phyloP scores from a whole-genome alignment of 1,140 invertebrate species.

The Acromyrmex heyeri region DNA sequence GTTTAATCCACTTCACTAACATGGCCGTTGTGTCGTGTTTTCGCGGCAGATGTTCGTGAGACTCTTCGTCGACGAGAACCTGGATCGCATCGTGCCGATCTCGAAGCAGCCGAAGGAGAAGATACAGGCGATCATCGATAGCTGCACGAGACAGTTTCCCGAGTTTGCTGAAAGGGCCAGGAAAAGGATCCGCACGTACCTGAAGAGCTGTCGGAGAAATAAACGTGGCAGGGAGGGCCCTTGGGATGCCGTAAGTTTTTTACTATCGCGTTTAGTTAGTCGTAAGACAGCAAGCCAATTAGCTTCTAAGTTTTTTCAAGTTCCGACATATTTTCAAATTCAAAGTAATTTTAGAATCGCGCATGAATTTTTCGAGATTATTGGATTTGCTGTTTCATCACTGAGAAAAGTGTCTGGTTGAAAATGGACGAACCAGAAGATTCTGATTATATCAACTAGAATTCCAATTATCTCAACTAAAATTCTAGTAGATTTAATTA shows the following conservation, averaged over 20 bases:
- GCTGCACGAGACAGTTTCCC: constrained; percentile 98
- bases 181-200: constrained; percentile 97
- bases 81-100: constrained; percentile 98
- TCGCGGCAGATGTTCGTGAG: constrained; percentile 97
- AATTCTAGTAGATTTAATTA: no score
- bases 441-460: no score
- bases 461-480: no score
- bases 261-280: neutral
- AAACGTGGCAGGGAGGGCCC: constrained; percentile 94
- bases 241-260: constrained; percentile 90
- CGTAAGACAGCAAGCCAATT: neutral
- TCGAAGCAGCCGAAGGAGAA: constrained; percentile 99
- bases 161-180: constrained; percentile 97
- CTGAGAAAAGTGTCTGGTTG: no score
- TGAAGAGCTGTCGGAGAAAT: constrained; percentile 97
- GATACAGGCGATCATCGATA: constrained; percentile 98
- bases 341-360: neutral
- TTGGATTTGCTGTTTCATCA: neutral
- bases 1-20: constrained; percentile 75
- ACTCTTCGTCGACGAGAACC: constrained; percentile 98
- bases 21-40: constrained; percentile 58
- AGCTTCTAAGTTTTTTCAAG: neutral
- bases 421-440: no score
- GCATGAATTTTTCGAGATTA: neutral
- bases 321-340: neutral